phyloP scores from a whole-genome alignment of 2,888 invertebrate genomes.

The Drosophila colorata region DNA sequence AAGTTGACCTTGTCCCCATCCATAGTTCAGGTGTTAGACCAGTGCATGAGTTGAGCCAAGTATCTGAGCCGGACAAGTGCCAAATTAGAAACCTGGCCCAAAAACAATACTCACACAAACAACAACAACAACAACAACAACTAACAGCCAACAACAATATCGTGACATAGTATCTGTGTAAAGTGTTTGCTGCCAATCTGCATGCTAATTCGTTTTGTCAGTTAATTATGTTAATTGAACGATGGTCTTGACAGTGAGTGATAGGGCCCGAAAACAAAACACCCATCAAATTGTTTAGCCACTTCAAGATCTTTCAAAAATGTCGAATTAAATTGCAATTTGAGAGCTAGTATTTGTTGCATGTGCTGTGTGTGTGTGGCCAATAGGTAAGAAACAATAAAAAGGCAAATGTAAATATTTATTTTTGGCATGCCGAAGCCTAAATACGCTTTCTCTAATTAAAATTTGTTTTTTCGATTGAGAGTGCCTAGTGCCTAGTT shows the following conservation, averaged over 20 bases:
- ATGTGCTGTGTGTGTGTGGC: conserved; percentile 13
- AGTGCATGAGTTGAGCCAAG: conserved; percentile 18
- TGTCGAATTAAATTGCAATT: conserved; percentile 79
- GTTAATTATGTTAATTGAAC: conserved; percentile 82
- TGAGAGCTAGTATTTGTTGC: conserved; percentile 47
- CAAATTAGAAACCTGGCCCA: conserved; percentile 28
- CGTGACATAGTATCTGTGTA: conserved; percentile 20
- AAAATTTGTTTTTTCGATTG: too few relatives aligned
- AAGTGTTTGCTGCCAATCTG: conserved; percentile 64
- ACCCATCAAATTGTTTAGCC: conserved; percentile 54
- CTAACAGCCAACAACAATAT: conserved; percentile 8
- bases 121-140: neutral
- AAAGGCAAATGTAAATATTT: conserved; percentile 6
- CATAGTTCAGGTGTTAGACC: conserved; percentile 1
- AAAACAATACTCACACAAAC: neutral
- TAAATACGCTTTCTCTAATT: conserved; percentile 28
- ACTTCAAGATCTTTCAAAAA: conserved; percentile 57
- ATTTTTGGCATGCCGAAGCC: conserved; percentile 13
- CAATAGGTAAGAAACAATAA: conserved; percentile 11
- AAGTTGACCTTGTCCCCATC: conserved; percentile 42
- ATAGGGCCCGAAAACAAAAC: conserved; percentile 60
- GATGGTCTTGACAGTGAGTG: conserved; percentile 82
- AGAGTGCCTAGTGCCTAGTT: too few relatives aligned
- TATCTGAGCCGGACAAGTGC: conserved; percentile 25
- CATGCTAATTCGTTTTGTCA: conserved; percentile 68